phyloP scores from a whole-genome alignment of 2,113 vertebrate species.

The Archocentrus centrarchus region DNA sequence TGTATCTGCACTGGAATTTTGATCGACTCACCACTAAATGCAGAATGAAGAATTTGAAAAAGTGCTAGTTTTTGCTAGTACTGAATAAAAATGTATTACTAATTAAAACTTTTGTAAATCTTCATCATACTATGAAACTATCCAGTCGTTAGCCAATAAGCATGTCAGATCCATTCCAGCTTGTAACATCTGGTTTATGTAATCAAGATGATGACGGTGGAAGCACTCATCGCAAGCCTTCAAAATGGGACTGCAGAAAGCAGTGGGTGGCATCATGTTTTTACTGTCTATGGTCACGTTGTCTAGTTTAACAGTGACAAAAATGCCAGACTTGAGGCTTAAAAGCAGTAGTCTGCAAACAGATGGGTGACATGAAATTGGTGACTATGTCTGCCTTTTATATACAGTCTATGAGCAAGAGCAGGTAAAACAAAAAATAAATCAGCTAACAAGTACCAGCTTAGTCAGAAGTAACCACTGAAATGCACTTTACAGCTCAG shows the following conservation, averaged over 20 bases:
- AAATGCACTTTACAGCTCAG: slow-evolving; percentile 8
- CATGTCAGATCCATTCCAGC: no score
- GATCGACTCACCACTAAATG: no score
- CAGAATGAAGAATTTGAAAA: no score
- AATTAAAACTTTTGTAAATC: neutral
- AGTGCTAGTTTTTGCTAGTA: no score
- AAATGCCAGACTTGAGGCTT: neutral
- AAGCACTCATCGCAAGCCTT: neutral
- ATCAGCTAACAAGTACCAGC: neutral
- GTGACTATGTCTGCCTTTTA: neutral
- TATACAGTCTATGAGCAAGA: neutral
- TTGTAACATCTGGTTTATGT: no score
- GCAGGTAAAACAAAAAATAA: neutral
- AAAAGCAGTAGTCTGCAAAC: neutral
- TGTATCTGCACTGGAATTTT: no score
- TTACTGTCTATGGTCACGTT: neutral
- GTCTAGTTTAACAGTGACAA: neutral
- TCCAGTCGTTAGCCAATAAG: no score
- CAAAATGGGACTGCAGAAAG: neutral
- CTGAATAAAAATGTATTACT: no score
- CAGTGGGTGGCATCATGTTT: neutral
- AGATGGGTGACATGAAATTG: neutral
- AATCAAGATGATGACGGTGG: neutral
- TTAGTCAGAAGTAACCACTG: neutral
- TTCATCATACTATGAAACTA: neutral